These are phyloP conservation scores for Homalodisca vitripennis DNA, from an alignment of 1,140 invertebrate genomes.

Conservation along the genomic window DNA sequence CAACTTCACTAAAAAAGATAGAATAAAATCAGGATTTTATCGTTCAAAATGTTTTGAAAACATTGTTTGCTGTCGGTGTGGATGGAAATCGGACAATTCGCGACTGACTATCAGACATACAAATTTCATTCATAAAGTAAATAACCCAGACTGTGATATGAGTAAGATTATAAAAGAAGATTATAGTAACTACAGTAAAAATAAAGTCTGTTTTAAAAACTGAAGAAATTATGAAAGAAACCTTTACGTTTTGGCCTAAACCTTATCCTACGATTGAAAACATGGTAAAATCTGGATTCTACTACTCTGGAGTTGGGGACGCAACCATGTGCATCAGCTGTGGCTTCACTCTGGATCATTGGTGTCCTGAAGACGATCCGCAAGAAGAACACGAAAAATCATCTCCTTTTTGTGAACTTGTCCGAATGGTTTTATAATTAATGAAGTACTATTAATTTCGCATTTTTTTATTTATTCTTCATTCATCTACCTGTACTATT, in stretches of 20 bases:
- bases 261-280: slow-evolving; percentile 12
- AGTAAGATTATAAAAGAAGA: no score
- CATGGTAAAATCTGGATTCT: slow-evolving; percentile 24
- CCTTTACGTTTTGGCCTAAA: background rate
- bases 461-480: background rate
- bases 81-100: background rate
- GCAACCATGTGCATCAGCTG: background rate
- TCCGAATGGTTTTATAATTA: background rate
- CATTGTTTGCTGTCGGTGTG: no score
- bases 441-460: background rate
- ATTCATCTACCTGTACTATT: no score
- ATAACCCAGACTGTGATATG: background rate
- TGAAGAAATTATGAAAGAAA: slow-evolving; percentile 1
- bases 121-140: background rate
- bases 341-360: background rate
- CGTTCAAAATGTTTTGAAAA: no score
- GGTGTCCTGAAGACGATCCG: background rate
- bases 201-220: background rate
- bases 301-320: slow-evolving; percentile 16
- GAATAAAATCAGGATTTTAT: no score
- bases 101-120: background rate
- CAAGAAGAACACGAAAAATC: slow-evolving; percentile 3
- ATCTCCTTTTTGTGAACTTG: slow-evolving; percentile 27
- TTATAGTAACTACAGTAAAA: background rate
- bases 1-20: background rate